Conservation (phyloP, 2,888 invertebrate genomes). For the Nasonia oneida region DNA sequence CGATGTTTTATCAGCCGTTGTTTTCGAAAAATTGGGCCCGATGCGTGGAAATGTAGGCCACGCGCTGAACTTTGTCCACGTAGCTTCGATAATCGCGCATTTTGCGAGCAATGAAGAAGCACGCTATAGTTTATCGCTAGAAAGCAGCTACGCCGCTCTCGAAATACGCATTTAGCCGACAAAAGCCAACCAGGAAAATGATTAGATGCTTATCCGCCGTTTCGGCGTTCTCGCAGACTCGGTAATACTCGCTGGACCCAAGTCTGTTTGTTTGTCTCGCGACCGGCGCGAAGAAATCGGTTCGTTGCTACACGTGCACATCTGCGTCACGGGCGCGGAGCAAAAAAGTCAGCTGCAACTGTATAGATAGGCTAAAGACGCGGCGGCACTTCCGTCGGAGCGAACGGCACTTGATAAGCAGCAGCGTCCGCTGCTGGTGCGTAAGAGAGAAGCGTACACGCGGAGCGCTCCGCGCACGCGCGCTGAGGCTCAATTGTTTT, state of each 20-base stretch:
- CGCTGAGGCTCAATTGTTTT: slow-evolving; percentile 40
- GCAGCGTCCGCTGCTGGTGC: neutral
- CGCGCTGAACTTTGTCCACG: no score
- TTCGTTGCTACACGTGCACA: neutral
- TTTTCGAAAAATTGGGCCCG: no score
- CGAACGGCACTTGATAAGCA: neutral
- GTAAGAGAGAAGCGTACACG: neutral
- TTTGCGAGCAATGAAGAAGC: neutral
- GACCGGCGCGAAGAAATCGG: neutral
- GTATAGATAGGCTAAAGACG: neutral
- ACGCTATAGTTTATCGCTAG: neutral
- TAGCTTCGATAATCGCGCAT: no score
- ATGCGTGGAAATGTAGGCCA: no score
- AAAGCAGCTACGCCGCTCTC: no score
- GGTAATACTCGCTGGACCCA: neutral
- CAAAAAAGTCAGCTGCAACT: neutral
- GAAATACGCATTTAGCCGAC: neutral
- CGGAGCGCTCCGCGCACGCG: slow-evolving; percentile 30
- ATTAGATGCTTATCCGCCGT: neutral
- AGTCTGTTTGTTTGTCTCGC: neutral
- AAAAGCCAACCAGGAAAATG: neutral
- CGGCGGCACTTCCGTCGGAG: neutral
- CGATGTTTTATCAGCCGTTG: neutral
- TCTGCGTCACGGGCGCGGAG: neutral
- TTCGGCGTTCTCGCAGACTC: neutral